These are phyloP conservation scores for Sesamia nonagrioides DNA, from an alignment of 1,140 invertebrate species.

Conservation along the genomic window DNA sequence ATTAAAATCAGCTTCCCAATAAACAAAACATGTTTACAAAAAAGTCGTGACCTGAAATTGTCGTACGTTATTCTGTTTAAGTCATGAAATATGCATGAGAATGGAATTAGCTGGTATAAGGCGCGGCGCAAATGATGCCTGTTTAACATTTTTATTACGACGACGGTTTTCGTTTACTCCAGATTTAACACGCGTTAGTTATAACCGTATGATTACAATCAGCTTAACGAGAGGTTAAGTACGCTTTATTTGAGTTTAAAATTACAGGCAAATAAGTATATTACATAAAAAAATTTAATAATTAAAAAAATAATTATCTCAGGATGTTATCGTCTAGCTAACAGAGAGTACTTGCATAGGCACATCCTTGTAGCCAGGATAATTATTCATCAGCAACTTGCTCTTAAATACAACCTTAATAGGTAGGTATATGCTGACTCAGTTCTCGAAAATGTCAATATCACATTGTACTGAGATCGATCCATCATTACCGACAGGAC, in stretches of 20 bases:
- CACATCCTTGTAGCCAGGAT: too few species aligned
- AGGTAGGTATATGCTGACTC: too few species aligned
- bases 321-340: too few species aligned
- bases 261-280: too few species aligned
- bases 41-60: constrained; percentile 32
- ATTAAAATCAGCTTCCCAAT: constrained; percentile 14
- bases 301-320: too few species aligned
- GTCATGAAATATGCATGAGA: constrained; percentile 57
- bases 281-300: too few species aligned
- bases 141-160: constrained; percentile 56
- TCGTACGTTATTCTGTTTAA: constrained; percentile 53
- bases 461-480: too few species aligned
- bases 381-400: too few species aligned
- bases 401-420: too few species aligned
- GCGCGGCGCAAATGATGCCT: constrained; percentile 39
- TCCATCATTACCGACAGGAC: too few species aligned
- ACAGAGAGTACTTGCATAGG: too few species aligned
- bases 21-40: constrained; percentile 42
- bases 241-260: background rate
- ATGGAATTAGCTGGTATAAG: constrained; percentile 50
- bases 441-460: too few species aligned
- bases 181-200: constrained; percentile 3
- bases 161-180: constrained; percentile 38
- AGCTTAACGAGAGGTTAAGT: background rate
- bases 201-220: background rate